These are phyloP conservation scores for Cebus imitator DNA, from an alignment of 2,113 vertebrate species.

Conservation along the genomic window DNA sequence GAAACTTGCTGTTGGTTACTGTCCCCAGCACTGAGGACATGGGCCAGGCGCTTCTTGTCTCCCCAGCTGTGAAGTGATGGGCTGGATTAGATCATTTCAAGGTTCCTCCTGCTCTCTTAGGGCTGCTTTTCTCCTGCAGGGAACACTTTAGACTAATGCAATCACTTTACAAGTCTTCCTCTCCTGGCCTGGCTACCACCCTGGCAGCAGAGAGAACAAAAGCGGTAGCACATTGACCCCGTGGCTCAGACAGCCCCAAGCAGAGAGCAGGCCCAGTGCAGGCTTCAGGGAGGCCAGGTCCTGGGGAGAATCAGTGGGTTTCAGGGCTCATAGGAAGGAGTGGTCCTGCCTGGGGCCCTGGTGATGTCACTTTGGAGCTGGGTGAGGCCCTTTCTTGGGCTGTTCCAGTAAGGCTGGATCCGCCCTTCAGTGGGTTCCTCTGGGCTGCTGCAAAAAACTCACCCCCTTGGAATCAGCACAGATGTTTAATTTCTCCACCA, in stretches of 20 bases:
- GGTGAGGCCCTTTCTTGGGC: not conserved
- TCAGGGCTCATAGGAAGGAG: not conserved
- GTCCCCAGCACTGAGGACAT: conserved; percentile 48
- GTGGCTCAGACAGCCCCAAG: not conserved
- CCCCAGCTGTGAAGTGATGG: conserved; percentile 33
- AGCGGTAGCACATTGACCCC: not conserved
- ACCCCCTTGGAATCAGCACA: not conserved
- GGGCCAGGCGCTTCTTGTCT: not conserved
- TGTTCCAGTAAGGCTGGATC: not conserved
- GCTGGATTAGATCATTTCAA: conserved; percentile 36
- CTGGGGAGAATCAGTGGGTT: not conserved
- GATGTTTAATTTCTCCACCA: not conserved
- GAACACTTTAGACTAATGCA: not conserved
- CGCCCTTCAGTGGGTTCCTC: not conserved
- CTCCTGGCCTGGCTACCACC: not conserved
- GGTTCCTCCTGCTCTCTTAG: not conserved
- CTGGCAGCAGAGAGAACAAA: not conserved
- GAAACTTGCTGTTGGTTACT: conserved; percentile 4
- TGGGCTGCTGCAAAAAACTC: not conserved
- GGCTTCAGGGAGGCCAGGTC: not conserved
- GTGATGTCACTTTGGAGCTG: conserved; percentile 41
- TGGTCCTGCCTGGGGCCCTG: not conserved
- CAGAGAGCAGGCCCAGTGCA: not conserved
- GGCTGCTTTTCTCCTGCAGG: not conserved
- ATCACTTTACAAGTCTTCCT: not conserved